These are phyloP conservation scores for Temnopleurus reevesii DNA, from an alignment of 53 echinoderm and acorn worm genomes.

Conservation along the genomic window DNA sequence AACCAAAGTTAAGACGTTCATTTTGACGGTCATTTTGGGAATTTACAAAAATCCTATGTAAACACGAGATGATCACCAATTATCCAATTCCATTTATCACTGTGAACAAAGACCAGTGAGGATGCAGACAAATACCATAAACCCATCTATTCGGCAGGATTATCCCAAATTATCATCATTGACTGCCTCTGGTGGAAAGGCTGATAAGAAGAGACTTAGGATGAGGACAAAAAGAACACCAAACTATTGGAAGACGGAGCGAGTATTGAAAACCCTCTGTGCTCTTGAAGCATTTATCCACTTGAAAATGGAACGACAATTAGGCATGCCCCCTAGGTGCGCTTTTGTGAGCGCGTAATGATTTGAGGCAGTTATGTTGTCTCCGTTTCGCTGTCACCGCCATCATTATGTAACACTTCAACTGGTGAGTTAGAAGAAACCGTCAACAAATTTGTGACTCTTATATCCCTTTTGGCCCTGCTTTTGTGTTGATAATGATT, in stretches of 20 bases:
- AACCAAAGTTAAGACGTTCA: neutral
- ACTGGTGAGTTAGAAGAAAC: neutral
- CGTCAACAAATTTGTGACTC: neutral
- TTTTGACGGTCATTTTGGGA: neutral
- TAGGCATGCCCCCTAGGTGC: neutral
- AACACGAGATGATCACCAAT: constrained; percentile 15
- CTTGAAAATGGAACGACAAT: neutral
- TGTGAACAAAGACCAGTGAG: neutral
- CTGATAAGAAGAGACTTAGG: neutral
- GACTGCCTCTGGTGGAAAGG: neutral
- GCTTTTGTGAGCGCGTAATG: constrained; percentile 12
- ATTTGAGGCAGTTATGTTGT: constrained; percentile 4
- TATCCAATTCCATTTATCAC: constrained; percentile 9
- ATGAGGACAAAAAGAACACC: neutral
- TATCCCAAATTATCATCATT: constrained; percentile 44
- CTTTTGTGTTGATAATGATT: neutral
- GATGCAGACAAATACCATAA: neutral
- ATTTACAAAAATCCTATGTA: too few relatives aligned
- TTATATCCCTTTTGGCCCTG: neutral
- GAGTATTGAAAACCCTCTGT: neutral
- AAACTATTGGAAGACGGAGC: neutral
- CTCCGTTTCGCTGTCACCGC: neutral
- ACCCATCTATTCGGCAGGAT: neutral
- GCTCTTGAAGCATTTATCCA: neutral
- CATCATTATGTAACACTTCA: neutral